phyloP scores from a whole-genome alignment of 2,797 vertebrate species.

The Hemibagrus guttatus region DNA sequence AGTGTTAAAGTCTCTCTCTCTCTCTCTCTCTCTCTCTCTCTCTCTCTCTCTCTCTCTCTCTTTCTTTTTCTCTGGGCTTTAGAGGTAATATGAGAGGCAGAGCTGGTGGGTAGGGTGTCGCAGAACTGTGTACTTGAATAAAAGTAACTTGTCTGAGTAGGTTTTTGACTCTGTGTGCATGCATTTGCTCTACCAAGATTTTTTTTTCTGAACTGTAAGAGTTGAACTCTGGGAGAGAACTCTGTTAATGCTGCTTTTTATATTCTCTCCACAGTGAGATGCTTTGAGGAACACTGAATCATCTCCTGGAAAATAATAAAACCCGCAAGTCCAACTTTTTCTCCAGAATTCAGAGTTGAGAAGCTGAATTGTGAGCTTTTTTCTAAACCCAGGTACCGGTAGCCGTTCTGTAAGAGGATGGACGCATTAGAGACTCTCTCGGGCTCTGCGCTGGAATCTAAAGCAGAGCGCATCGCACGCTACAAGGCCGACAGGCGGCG shows the following conservation, averaged over 20 bases:
- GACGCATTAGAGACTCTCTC: slow-evolving; percentile 74
- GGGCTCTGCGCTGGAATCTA: slow-evolving; percentile 73
- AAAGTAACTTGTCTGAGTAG: neutral
- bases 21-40: slow-evolving; percentile 3
- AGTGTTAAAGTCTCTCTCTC: neutral
- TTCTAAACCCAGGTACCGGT: neutral
- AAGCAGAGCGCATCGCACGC: slow-evolving; percentile 81
- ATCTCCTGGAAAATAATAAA: slow-evolving; percentile 10
- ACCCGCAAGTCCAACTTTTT: slow-evolving; percentile 11
- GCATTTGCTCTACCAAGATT: neutral
- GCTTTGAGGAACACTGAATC: slow-evolving; percentile 14
- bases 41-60: neutral
- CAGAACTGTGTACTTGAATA: slow-evolving; percentile 9
- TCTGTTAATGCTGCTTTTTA: slow-evolving; percentile 19
- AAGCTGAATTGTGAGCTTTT: neutral
- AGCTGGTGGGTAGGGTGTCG: slow-evolving; percentile 33
- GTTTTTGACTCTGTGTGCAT: neutral
- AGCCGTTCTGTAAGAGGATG: slow-evolving; percentile 58
- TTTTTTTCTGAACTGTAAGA: neutral
- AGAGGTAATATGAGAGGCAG: slow-evolving; percentile 44
- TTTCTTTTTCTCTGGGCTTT: neutral
- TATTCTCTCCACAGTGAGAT: slow-evolving; percentile 44
- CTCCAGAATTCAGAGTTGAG: neutral
- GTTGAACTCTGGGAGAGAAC: too few relatives aligned
- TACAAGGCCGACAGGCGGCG: slow-evolving; percentile 81